Evolutionary conservation across 92 coral and sea anemone genomes (phyloP).

Genomic region (Palythoa caribaeorum): DNA sequence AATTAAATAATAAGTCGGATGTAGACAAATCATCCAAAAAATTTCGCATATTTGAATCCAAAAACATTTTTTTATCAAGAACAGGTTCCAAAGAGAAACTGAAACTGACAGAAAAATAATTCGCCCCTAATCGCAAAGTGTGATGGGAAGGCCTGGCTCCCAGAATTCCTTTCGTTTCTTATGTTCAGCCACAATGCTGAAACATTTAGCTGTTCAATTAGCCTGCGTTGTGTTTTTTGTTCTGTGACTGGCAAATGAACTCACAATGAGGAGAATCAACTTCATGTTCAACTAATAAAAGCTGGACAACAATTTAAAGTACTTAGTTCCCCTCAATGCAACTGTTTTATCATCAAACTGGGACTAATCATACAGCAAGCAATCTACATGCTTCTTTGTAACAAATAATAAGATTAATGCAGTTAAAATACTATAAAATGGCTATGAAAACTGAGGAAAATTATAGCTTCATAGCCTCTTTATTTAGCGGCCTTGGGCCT

Average conservation of each 20-base stretch:
- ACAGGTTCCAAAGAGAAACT: neutral
- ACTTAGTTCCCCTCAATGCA: neutral
- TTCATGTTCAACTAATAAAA: too few relatives aligned
- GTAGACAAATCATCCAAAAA: neutral
- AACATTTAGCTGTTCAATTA: neutral
- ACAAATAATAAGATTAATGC: neutral
- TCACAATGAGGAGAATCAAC: too few relatives aligned
- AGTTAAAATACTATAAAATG: neutral
- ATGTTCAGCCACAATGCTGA: neutral
- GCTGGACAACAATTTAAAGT: too few relatives aligned
- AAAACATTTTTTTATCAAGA: neutral
- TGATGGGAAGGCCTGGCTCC: neutral
- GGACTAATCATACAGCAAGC: neutral
- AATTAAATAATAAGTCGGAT: neutral
- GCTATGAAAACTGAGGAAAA: too few relatives aligned
- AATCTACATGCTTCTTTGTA: slow-evolving; percentile 15
- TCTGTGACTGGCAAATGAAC: too few relatives aligned
- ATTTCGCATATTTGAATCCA: neutral
- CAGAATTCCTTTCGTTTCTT: neutral
- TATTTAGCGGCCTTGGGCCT: slow-evolving; percentile 5
- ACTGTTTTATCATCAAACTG: neutral
- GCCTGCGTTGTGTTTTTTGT: too few relatives aligned
- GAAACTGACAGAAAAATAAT: too few relatives aligned
- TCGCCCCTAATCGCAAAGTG: neutral
- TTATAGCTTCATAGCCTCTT: slow-evolving; percentile 4